A percentile compares a stretch with the other conserved stretches of the same genome.
phyloP scores from a whole-genome alignment of 2,888 invertebrate genomes.

The Dinocampus coccinellae region DNA sequence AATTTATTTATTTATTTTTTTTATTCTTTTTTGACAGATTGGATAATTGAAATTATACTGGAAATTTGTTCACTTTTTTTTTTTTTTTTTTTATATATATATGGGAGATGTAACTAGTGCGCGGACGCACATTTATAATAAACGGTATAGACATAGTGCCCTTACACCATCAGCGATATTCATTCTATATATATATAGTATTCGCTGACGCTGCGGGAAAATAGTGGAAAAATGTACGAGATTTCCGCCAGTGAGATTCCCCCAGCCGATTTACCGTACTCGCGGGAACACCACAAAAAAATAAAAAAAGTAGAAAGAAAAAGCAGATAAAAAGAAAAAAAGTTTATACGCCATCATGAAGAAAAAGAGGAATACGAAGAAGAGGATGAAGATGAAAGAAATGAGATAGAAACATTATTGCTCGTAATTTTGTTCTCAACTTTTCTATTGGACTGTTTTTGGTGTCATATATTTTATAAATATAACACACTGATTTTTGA shows the following conservation, averaged over 20 bases:
- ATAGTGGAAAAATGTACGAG: conserved; percentile 22
- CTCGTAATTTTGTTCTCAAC: conserved; percentile 23
- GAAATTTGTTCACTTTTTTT: neutral
- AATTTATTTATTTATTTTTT: neutral
- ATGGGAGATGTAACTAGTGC: neutral
- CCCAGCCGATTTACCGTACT: conserved; percentile 19
- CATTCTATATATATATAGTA: neutral
- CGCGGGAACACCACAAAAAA: conserved; percentile 15
- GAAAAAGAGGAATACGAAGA: too few species aligned
- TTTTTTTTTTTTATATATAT: neutral
- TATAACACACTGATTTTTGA: neutral
- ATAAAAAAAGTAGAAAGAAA: conserved; percentile 4
- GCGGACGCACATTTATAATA: neutral
- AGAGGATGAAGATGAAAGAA: too few species aligned
- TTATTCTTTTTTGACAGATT: conserved; percentile 6
- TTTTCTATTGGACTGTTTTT: neutral
- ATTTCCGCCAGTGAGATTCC: conserved; percentile 18
- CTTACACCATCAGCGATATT: neutral
- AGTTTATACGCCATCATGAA: neutral
- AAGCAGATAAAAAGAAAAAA: neutral
- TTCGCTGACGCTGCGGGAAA: conserved; percentile 15
- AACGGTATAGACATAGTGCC: neutral
- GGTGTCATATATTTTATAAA: neutral
- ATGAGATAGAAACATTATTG: conserved; percentile 15
- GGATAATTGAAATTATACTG: conserved; percentile 24